Base-by-base conservation (phyloP, 2,797 vertebrate genomes). In the Aulostomus chinensis region DNA sequence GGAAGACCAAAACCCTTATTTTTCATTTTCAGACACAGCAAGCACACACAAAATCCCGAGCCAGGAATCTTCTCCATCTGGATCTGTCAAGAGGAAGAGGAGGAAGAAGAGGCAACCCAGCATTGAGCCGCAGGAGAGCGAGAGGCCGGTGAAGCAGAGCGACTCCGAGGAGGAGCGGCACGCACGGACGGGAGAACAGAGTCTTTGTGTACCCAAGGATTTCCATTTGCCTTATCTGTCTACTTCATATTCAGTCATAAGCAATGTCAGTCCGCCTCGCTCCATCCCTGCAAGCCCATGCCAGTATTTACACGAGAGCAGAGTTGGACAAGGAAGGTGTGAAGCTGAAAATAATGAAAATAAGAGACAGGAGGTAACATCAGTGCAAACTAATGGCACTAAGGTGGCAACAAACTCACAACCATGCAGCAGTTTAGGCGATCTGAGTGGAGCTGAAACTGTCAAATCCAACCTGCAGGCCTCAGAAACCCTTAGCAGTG, bases 41-140 rank as follows among this genome's bases (percentile, higher is more conserved):
- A 48, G 28, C 14, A 12, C 52, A 16, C 40, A 25, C 53, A 75
- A 67, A 57, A 4, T 36, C 2, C 4, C 8, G 0, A 61, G 39
- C 37, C 78, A 60, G 11, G 22, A 69, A 16, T 59, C 17, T 0
- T 70, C 86, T 21, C 83, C 76, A 1, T 67, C 71, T 6, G 21
- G 65, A 12, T 76, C 76, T 18, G 9, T 75, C 21, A 91, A 76
- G 58, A 86, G 81, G 63, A 92, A 81, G 65, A 82, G 84, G 58
- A 90, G 70, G 55, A 91, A 81, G 72, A 93, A 86, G 68, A 90
- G 85, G 45, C 81, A 76, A 48, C 63, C 68, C 11, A 71, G 78
- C 43, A 20, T 42, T 24, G 84, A 88, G 35, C 64, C 59, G 5
- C 47, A 54, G 35, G 52, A 41, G 28, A 55, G 22, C 13, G 73